Percentiles rank a stretch among this genome's conserved stretches.
These are phyloP conservation scores for Pycnomerus fuliginosus DNA, from an alignment of 2,888 invertebrate genomes.

Conservation along the genomic window DNA sequence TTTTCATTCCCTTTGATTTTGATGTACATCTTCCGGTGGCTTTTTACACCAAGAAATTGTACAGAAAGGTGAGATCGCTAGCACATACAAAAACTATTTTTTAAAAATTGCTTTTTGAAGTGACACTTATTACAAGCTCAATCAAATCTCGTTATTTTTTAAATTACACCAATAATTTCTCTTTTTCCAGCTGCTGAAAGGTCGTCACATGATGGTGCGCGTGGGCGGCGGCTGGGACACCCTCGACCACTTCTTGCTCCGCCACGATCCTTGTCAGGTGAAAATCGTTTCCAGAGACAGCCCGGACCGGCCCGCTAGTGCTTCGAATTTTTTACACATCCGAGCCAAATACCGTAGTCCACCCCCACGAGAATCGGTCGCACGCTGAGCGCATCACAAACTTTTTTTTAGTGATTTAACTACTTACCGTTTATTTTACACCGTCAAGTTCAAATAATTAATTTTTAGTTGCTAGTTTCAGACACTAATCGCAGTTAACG, in stretches of 20 bases:
- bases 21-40: too few species aligned
- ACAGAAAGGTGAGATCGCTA: too few species aligned
- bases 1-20: too few species aligned
- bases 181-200: slow-evolving; percentile 74
- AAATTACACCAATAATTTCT: too few species aligned
- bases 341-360: slow-evolving; percentile 73
- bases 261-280: slow-evolving; percentile 85
- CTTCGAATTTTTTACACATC: slow-evolving; percentile 63
- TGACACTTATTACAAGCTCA: too few species aligned
- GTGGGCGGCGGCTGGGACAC: slow-evolving; percentile 95
- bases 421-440: slow-evolving; percentile 14
- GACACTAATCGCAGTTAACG: slow-evolving; percentile 22
- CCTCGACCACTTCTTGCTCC: slow-evolving; percentile 84
- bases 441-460: slow-evolving; percentile 32
- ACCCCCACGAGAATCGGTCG: slow-evolving; percentile 62
- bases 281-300: slow-evolving; percentile 48
- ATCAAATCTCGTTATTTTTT: too few species aligned
- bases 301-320: slow-evolving; percentile 41
- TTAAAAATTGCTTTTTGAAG: too few species aligned
- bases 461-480: slow-evolving; percentile 27
- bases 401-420: not conserved
- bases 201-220: slow-evolving; percentile 93
- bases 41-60: too few species aligned
- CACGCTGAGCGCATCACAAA: slow-evolving; percentile 35
- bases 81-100: too few species aligned